These are phyloP conservation scores for Anableps anableps DNA, from an alignment of 2,797 vertebrate species.

Conservation along the genomic window DNA sequence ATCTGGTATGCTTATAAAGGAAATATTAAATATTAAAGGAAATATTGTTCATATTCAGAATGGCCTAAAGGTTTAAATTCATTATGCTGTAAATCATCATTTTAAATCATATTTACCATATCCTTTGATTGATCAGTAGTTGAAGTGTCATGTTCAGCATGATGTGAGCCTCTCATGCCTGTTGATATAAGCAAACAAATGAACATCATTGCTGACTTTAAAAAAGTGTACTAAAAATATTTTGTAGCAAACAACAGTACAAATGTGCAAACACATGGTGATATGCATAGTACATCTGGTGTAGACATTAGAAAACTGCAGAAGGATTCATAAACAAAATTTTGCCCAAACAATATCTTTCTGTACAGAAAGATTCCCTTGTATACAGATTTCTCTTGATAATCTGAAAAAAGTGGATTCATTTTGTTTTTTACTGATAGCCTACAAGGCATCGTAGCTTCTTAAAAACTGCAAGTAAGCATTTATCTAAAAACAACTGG, in stretches of 20 bases:
- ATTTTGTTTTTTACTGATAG: neutral
- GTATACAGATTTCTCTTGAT: neutral
- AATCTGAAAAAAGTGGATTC: neutral
- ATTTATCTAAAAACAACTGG: neutral
- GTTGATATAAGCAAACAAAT: neutral
- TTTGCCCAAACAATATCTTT: neutral
- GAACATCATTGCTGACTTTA: neutral
- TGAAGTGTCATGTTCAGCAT: neutral
- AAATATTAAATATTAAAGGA: too few relatives aligned
- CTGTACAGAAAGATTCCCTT: neutral
- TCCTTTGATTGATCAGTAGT: neutral
- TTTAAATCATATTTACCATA: constrained; percentile 14
- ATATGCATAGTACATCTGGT: accelerated
- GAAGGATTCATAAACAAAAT: neutral
- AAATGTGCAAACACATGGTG: neutral
- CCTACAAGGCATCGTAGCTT: neutral
- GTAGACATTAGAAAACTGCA: neutral
- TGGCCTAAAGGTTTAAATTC: neutral
- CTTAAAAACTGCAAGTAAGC: neutral
- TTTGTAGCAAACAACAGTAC: neutral
- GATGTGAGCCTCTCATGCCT: neutral
- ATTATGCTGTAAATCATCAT: neutral
- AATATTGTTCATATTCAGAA: neutral
- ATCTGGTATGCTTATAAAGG: neutral
- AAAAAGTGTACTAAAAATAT: neutral